These are phyloP conservation scores for Microchrysa polita DNA, from an alignment of 2,888 invertebrate genomes.

Conservation along the genomic window DNA sequence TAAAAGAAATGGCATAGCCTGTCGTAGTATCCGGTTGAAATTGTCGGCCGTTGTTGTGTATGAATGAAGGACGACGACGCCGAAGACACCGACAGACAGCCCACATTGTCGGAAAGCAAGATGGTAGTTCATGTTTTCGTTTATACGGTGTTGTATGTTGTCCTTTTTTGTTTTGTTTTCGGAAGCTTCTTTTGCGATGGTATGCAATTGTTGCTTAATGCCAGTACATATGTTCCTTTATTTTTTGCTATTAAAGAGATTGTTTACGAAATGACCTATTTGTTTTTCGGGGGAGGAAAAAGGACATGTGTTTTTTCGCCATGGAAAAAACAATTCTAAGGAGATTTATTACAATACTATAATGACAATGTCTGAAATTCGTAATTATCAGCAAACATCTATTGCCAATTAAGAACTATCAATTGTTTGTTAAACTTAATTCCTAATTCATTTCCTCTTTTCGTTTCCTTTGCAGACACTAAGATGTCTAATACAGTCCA, in stretches of 20 bases:
- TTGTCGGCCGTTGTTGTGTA: too few species aligned
- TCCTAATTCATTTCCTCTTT: neutral
- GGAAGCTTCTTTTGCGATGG: neutral
- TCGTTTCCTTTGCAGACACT: slow-evolving; percentile 1
- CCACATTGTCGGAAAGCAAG: slow-evolving; percentile 16
- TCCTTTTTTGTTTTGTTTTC: neutral
- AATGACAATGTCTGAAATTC: too few species aligned
- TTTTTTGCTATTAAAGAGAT: neutral
- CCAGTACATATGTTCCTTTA: slow-evolving; percentile 24
- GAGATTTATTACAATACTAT: too few species aligned
- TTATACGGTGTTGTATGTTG: neutral
- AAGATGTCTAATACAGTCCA: too few species aligned
- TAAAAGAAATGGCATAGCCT: too few species aligned
- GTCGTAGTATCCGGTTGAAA: too few species aligned
- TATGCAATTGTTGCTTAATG: slow-evolving; percentile 31
- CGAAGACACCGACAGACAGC: neutral
- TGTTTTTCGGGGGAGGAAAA: neutral
- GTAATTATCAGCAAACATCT: too few species aligned
- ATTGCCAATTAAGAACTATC: too few species aligned
- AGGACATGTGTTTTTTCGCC: neutral
- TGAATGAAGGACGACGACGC: neutral
- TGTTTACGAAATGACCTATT: slow-evolving; percentile 6
- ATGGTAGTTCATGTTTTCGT: slow-evolving; percentile 4
- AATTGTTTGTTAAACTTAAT: too few species aligned
- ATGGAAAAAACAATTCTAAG: too few species aligned